Evolutionary conservation across 2,113 vertebrate genomes (phyloP).

Genomic region (Nycticorax nycticorax): DNA sequence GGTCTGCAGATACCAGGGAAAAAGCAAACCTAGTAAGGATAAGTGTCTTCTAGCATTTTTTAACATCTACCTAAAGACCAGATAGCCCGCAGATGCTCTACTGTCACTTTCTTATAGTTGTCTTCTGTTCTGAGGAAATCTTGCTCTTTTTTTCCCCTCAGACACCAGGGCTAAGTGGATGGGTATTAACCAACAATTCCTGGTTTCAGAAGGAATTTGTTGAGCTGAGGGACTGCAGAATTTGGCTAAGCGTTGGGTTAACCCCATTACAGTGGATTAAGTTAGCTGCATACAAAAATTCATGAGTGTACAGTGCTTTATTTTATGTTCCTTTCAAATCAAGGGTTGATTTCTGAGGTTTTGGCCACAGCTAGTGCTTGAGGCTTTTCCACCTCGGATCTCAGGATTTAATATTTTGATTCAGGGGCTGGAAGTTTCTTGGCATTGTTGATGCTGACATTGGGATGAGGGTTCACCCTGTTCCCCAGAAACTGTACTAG

Average conservation of each 20-base stretch:
- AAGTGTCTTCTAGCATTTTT: not conserved
- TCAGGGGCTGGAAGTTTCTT: not conserved
- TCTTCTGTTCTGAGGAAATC: not conserved
- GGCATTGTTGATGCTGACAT: not conserved
- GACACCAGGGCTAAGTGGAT: not conserved
- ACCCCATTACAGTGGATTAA: not conserved
- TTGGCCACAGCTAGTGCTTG: not conserved
- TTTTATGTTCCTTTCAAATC: not conserved
- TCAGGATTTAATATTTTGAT: conserved; percentile 10
- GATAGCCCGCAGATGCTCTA: not conserved
- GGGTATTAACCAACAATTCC: not conserved
- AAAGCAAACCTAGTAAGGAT: not conserved
- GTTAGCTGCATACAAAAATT: not conserved
- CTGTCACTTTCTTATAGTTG: not conserved
- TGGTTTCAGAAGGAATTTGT: not conserved
- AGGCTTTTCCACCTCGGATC: not conserved
- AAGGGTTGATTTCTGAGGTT: conserved; percentile 45
- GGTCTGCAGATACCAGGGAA: not conserved
- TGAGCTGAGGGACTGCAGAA: not conserved
- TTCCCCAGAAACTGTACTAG: not conserved
- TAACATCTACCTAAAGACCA: not conserved
- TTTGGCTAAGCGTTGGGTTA: not conserved
- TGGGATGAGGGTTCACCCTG: not conserved
- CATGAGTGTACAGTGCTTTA: not conserved
- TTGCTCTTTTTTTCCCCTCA: not conserved